phyloP scores from a whole-genome alignment of 2,113 vertebrate species.

The Eleginops maclovinus region DNA sequence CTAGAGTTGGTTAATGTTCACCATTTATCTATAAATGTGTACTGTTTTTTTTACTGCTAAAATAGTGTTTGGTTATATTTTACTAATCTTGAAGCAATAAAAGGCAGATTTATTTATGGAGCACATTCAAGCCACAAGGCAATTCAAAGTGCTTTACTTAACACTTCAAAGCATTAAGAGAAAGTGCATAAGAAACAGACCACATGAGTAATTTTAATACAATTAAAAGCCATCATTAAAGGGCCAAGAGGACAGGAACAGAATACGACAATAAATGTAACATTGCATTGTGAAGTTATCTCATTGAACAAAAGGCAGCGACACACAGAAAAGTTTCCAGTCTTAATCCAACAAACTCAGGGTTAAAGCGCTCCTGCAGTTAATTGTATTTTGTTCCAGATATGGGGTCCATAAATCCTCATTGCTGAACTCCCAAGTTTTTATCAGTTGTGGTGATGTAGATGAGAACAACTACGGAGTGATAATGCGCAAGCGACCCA shows the following conservation, averaged over 20 bases:
- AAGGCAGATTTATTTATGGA: no score
- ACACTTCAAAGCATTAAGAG: no score
- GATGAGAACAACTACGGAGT: neutral
- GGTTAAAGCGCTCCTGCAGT: neutral
- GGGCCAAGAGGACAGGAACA: no score
- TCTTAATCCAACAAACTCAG: neutral
- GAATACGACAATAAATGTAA: no score
- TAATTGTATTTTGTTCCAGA: no score
- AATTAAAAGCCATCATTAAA: no score
- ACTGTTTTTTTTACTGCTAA: neutral
- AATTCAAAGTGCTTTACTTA: no score
- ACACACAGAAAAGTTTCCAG: neutral
- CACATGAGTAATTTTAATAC: no score
- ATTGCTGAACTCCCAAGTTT: neutral
- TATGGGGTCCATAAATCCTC: neutral
- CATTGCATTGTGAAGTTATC: neutral
- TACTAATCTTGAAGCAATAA: slow-evolving; percentile 13
- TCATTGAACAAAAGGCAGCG: neutral
- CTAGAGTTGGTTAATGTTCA: neutral
- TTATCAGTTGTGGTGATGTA: neutral
- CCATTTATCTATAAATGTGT: no score
- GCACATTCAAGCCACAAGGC: no score
- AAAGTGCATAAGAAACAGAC: no score
- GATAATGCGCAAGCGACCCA: neutral
- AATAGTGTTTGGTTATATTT: neutral